These are phyloP conservation scores for Erebia ligea DNA, from an alignment of 2,888 invertebrate genomes.

Conservation along the genomic window DNA sequence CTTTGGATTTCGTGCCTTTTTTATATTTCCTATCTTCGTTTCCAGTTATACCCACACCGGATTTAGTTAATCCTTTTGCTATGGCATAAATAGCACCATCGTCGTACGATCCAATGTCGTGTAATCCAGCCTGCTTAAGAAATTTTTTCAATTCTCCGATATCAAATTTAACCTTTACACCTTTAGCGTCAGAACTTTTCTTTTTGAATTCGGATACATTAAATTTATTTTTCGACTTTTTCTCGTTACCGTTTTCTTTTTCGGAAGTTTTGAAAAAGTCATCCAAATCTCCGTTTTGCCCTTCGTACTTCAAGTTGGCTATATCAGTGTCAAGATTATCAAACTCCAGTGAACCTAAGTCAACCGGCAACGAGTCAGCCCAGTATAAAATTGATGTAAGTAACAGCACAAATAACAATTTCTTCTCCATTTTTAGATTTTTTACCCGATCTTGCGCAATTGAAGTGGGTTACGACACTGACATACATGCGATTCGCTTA, in stretches of 20 bases:
- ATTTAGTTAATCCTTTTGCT: slow-evolving; percentile 64
- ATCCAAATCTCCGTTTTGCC: slow-evolving; percentile 64
- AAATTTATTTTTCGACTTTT: slow-evolving; percentile 42
- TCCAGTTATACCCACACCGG: slow-evolving; percentile 67
- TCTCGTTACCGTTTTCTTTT: slow-evolving; percentile 43
- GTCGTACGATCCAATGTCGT: slow-evolving; percentile 61
- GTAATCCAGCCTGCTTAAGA: slow-evolving; percentile 56
- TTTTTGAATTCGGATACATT: slow-evolving; percentile 60
- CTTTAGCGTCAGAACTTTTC: slow-evolving; percentile 57
- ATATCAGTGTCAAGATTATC: slow-evolving; percentile 65
- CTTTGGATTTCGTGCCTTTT: slow-evolving; percentile 82
- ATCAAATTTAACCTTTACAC: slow-evolving; percentile 56
- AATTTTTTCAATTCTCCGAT: slow-evolving; percentile 63
- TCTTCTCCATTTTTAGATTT: slow-evolving; percentile 63
- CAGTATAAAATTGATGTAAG: slow-evolving; percentile 57
- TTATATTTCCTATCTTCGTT: slow-evolving; percentile 76
- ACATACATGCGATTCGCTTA: slow-evolving; percentile 70
- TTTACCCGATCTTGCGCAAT: slow-evolving; percentile 66
- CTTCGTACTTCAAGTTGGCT: slow-evolving; percentile 61
- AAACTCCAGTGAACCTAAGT: slow-evolving; percentile 56
- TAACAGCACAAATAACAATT: slow-evolving; percentile 57
- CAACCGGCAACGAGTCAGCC: slow-evolving; percentile 59
- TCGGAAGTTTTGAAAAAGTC: slow-evolving; percentile 59
- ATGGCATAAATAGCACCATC: slow-evolving; percentile 69
- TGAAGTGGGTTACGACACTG: slow-evolving; percentile 80